Conservation (phyloP, 2,113 vertebrate genomes). For the Coryphaenoides rupestris region DNA sequence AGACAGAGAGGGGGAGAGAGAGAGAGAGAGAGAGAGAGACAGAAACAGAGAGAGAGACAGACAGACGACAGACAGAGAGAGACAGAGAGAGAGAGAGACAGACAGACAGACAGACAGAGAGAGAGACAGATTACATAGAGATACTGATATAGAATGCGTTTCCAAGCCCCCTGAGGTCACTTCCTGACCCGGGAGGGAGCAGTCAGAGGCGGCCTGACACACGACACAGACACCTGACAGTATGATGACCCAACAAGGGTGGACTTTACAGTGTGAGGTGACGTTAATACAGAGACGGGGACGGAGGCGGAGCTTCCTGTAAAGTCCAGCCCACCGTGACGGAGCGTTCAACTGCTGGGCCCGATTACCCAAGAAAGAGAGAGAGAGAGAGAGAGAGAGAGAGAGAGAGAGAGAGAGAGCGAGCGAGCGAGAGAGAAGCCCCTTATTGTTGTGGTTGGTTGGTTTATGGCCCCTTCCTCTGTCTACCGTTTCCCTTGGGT, state of each 20-base stretch:
- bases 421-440: no score
- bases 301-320: conserved; percentile 16
- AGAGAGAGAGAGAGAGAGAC: no score
- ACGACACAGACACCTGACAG: no score
- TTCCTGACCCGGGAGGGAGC: background rate
- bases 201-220: no score
- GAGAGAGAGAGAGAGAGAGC: no score
- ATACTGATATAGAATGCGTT: background rate
- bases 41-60: no score
- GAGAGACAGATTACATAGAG: conserved; percentile 2
- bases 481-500: no score
- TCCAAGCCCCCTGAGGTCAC: background rate
- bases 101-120: conserved; percentile 9
- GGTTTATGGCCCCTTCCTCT: no score
- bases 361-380: background rate
- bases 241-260: background rate
- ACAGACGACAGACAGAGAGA: no score
- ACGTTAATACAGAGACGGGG: conserved; percentile 24
- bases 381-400: no score
- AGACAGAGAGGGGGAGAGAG: no score
- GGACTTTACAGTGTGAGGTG: background rate
- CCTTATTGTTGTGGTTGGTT: no score
- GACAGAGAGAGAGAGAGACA: conserved; percentile 23
- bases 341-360: background rate
- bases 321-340: background rate